Evolutionary conservation across 1,140 invertebrate species (phyloP), one percentile per base, ranked within the genome.

Genomic region (Centruroides sculpturatus): DNA sequence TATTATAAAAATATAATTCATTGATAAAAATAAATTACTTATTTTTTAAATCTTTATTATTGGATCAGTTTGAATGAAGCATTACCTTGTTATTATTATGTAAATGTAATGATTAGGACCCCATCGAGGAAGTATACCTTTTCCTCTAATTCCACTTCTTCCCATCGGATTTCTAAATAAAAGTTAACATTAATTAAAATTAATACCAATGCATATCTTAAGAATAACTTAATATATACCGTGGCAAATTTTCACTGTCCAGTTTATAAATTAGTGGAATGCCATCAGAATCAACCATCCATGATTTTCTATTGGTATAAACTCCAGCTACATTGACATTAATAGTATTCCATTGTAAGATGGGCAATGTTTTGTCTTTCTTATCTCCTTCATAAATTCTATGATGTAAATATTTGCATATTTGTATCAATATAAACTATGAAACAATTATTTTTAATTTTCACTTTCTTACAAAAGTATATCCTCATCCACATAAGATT

Each of bases 81-180:
- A 23, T 23, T 23, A 59, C 58, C 58, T 59, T 7, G 76, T 74
- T 34, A 77, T 70, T 7, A 76, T 68, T 3, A 72, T 66, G 36
- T 71, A 66, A 46, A 76, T 72, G 48, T 69, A 66, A 68, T 77
- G 75, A 65, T 77, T 77, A n/a, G 76, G 76, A 54, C 76, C 76
- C 71, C 75, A 77, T 9, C 73, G 67, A 64, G 69, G 71, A 51
- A 77, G 62, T 12, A 60, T 63, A 10, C 76, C 76, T 62, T 72
- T 69, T 4, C 76, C 76, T 60, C 71, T 59, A 2, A 77, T 58
- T n/a, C 76, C 76, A 47, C 76, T 76, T 59, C 76, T 60, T 49
- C 76, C 76, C 63, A 72, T 69, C 9, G 75, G 74, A 66, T 77
- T 77, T 10, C 57, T 57, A 36, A 35, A 57, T 34, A 7, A 53